Conservation (phyloP, 2,888 invertebrate genomes). For the Aphidius colemani region DNA sequence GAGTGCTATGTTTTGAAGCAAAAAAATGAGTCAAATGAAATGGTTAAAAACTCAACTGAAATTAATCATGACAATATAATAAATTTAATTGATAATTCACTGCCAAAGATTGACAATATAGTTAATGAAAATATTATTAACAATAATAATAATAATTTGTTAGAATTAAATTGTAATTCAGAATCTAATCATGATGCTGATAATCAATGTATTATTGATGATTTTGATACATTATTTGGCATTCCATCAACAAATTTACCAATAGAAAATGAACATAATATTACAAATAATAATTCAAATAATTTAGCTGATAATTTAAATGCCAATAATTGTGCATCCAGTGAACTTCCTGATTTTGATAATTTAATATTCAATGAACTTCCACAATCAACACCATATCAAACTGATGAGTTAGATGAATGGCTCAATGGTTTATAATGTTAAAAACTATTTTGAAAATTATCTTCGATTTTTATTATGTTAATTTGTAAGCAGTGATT, state of each 20-base stretch:
- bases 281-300: neutral
- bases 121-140: neutral
- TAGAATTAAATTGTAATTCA: neutral
- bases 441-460: no score
- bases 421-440: no score
- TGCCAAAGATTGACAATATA: slow-evolving; percentile 12
- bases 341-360: no score
- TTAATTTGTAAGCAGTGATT: no score
- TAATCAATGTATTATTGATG: neutral
- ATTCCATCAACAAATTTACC: neutral
- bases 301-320: neutral
- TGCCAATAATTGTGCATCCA: neutral
- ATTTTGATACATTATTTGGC: neutral
- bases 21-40: neutral
- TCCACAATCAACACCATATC: no score
- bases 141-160: no score
- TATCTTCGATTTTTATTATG: no score
- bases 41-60: neutral
- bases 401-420: no score
- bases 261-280: neutral
- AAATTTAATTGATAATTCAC: slow-evolving; percentile 7
- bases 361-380: no score
- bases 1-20: neutral
- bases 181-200: slow-evolving; percentile 5
- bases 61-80: neutral